Percentiles rank a stretch among this genome's conserved stretches.
These are phyloP conservation scores for Apamea crenata DNA, from an alignment of 2,888 invertebrate species.

Conservation along the genomic window DNA sequence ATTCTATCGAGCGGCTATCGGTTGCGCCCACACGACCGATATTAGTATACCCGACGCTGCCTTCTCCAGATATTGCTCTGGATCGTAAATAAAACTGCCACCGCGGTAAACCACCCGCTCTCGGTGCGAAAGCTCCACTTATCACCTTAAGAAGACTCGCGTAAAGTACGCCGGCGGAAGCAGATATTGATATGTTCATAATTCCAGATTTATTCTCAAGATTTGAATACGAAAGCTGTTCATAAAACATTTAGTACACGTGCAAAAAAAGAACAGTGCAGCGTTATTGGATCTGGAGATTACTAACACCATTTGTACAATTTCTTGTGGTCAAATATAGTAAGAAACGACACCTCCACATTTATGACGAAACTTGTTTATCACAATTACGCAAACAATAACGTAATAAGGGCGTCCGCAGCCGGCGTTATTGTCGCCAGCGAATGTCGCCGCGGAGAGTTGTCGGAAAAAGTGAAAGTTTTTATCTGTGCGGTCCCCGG, in stretches of 20 bases:
- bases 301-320: constrained; percentile 39
- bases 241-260: constrained; percentile 29
- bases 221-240: constrained; percentile 19
- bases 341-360: constrained; percentile 62
- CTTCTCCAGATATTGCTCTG: constrained; percentile 86
- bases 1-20: constrained; percentile 89
- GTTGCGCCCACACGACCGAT: constrained; percentile 85
- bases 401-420: constrained; percentile 83
- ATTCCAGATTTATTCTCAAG: constrained; percentile 46
- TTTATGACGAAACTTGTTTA: constrained; percentile 80
- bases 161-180: constrained; percentile 30
- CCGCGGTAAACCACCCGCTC: constrained; percentile 73
- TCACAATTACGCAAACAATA: constrained; percentile 84
- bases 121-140: constrained; percentile 74
- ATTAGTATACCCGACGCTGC: constrained; percentile 87
- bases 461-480: constrained; percentile 89
- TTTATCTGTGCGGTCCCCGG: constrained; percentile 87
- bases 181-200: constrained; percentile 54
- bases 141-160: constrained; percentile 76
- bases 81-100: constrained; percentile 87
- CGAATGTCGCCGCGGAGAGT: constrained; percentile 84
- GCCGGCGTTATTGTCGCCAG: constrained; percentile 82
- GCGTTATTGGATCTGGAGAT: constrained; percentile 39
- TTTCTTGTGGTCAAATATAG: constrained; percentile 56
- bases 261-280: constrained; percentile 13